Evolutionary conservation across 2,888 invertebrate genomes (phyloP).

Genomic region (Agonopterix arenella): DNA sequence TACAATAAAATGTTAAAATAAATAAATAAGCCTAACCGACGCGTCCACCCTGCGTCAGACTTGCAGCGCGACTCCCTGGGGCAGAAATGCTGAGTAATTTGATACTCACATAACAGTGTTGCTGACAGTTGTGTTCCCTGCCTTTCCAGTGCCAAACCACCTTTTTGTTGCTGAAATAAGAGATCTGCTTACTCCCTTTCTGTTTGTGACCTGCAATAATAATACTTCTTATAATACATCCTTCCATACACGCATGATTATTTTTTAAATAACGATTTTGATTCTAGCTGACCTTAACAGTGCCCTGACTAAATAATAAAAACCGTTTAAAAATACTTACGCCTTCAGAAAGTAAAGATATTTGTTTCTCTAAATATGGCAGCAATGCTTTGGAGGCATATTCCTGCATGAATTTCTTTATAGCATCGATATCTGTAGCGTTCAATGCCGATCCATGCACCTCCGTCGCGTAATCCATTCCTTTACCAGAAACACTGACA

Average conservation of each 20-base stretch:
- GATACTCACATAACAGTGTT: slow-evolving; percentile 89
- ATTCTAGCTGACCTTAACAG: too few relatives aligned
- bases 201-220: slow-evolving; percentile 81
- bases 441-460: slow-evolving; percentile 88
- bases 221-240: not conserved
- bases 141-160: slow-evolving; percentile 95
- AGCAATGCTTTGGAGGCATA: slow-evolving; percentile 91
- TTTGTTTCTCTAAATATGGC: slow-evolving; percentile 94
- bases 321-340: slow-evolving; percentile 67
- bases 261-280: too few relatives aligned
- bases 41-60: too few relatives aligned
- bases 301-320: too few relatives aligned
- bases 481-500: slow-evolving; percentile 71
- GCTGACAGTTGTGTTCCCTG: slow-evolving; percentile 83
- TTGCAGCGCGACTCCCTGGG: too few relatives aligned
- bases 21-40: too few relatives aligned
- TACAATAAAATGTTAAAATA: too few relatives aligned
- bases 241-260: too few relatives aligned
- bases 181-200: slow-evolving; percentile 95
- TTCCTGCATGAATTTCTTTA: slow-evolving; percentile 90
- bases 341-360: slow-evolving; percentile 86
- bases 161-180: slow-evolving; percentile 96
- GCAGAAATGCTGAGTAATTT: too few relatives aligned
- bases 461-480: slow-evolving; percentile 62
- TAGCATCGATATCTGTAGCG: slow-evolving; percentile 88